Evolutionary conservation across 2,113 vertebrate genomes (phyloP).

Genomic region (Austrofundulus limnaeus): DNA sequence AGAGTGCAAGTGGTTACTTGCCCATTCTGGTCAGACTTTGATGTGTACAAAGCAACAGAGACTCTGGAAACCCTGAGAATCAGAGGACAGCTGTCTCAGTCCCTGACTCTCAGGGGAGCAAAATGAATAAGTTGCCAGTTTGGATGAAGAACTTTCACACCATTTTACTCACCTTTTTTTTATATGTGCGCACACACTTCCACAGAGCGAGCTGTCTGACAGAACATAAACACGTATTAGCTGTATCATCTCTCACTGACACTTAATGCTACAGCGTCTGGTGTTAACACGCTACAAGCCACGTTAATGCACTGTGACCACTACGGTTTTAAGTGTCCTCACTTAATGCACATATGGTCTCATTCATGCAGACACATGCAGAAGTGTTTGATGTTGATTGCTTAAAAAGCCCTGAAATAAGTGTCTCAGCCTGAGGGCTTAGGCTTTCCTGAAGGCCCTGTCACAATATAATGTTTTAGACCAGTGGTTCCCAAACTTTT

Average conservation of each 20-base stretch:
- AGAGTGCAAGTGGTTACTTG: conserved; percentile 9
- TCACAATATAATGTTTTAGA: too few species aligned
- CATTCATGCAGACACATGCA: not conserved
- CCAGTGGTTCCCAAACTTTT: too few species aligned
- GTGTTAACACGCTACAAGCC: conserved; percentile 61
- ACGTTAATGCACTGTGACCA: conserved; percentile 47
- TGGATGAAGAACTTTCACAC: conserved; percentile 56
- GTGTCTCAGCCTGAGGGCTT: conserved; percentile 5
- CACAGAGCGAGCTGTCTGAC: conserved; percentile 40
- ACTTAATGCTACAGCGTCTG: conserved; percentile 44
- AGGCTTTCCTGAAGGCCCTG: too few species aligned
- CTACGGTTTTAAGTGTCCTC: conserved; percentile 17
- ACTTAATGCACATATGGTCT: conserved; percentile 4
- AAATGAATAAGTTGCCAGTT: conserved; percentile 62
- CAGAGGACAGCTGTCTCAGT: conserved; percentile 61
- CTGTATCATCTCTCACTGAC: conserved; percentile 59
- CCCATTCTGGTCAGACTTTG: conserved; percentile 6
- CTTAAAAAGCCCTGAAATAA: not conserved
- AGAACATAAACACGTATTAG: conserved; percentile 67
- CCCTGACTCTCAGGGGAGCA: conserved; percentile 35
- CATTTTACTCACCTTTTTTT: conserved; percentile 26
- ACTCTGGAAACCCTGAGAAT: conserved; percentile 37
- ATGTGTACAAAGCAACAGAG: conserved; percentile 12
- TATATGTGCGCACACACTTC: conserved; percentile 18
- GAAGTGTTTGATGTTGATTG: too few species aligned